phyloP scores from a whole-genome alignment of 2,888 invertebrate genomes.

The Gymnoscelis rufifasciata region DNA sequence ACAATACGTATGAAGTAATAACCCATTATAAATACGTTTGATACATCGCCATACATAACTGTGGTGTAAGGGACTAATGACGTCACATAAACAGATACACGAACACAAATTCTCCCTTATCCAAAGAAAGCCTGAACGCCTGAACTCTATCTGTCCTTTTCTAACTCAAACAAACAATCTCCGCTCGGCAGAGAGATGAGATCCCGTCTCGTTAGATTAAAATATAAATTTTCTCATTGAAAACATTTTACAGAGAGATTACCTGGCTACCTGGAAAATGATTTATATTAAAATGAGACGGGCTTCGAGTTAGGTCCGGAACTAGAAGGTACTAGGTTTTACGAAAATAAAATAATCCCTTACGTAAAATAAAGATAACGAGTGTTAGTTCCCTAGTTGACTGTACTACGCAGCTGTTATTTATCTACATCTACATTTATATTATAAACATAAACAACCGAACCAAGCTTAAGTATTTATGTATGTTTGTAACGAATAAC shows the following conservation, averaged over 20 bases:
- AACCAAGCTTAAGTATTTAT: too few species aligned
- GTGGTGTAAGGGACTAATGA: constrained; percentile 21
- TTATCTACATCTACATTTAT: too few species aligned
- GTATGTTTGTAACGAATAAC: too few species aligned
- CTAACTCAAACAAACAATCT: constrained; percentile 5
- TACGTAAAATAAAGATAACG: too few species aligned
- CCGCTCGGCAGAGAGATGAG: constrained; percentile 19
- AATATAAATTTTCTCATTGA: constrained; percentile 68
- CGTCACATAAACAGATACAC: constrained; percentile 30
- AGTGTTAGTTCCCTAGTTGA: too few species aligned
- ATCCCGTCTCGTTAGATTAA: constrained; percentile 44
- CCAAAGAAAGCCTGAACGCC: constrained; percentile 21
- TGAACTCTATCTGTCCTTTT: constrained; percentile 18
- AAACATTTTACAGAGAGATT: constrained; percentile 58
- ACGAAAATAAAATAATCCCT: too few species aligned
- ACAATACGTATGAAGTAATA: constrained; percentile 5
- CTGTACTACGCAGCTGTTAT: too few species aligned
- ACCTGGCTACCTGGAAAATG: constrained; percentile 33
- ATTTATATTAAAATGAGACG: too few species aligned
- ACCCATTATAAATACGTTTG: constrained; percentile 12
- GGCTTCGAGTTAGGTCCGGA: too few species aligned
- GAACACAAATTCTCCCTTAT: constrained; percentile 31
- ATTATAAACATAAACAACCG: too few species aligned
- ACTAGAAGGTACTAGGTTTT: too few species aligned
- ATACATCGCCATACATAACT: constrained; percentile 11